Base-by-base conservation (phyloP, 2,888 invertebrate species). In the Hydrotaea diabolus region DNA sequence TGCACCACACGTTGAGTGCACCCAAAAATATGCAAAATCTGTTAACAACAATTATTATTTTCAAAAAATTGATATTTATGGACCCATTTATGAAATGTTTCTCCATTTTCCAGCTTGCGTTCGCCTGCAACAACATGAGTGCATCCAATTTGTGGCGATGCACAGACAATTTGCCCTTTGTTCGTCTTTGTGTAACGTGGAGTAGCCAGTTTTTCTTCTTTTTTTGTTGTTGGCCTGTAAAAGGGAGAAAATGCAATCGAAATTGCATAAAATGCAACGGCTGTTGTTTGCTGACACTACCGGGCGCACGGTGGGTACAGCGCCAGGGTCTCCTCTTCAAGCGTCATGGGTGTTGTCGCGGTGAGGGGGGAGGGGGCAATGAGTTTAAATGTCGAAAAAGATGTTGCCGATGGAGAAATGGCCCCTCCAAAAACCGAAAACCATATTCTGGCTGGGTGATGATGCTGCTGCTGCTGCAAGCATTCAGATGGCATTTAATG, bases 51-150 rank as follows among this genome's bases (percentile, higher is more conserved):
- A 85, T 82, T 85, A 90, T 90, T 90, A 89, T 89, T 89, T 88
- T 80, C 87, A 88, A 89, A 89, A n/a, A 90, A 90, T 89, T 90
- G 89, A 89, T 90, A 89, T 90, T 90, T 90, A 90, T 90, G 90
- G 89, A 90, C 89, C 89, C 90, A 90, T 90, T 90, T 90, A 90
- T 89, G 88, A 89, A 89, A 90, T 89, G 90, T 90, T 90, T 89
- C 89, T 80, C 82, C 89, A 89, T 90, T 89, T 89, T 88, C 15
- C 57, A 21, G 57, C n/a, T 23, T 46, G 66, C 19, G 77, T 76
- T 80, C 73, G 79, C 64, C 75, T 84, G 81, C 82, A 85, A 57
- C 57, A 57, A 59, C 26, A 23, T 81, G 43, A 83, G 17, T 66
- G 66, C 43, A 69, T 15, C 53, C 82, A 82, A 82, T 86, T 84